These are phyloP conservation scores for Timema podura DNA, from an alignment of 2,888 invertebrate genomes.

Conservation along the genomic window DNA sequence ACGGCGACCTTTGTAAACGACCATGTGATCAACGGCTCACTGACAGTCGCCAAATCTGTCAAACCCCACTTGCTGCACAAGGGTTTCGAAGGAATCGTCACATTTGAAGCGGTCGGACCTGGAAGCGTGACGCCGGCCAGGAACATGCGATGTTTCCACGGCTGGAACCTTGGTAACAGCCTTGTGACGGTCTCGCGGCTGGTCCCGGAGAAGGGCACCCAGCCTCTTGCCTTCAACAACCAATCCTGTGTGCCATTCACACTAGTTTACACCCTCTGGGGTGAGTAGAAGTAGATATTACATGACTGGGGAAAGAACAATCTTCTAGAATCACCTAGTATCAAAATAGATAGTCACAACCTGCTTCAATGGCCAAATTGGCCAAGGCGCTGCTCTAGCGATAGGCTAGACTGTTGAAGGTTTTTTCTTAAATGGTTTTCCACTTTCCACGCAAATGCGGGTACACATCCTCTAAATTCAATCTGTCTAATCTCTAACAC, in stretches of 20 bases:
- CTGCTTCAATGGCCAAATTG: no score
- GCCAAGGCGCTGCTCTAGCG: no score
- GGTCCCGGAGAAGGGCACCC: conserved; percentile 16
- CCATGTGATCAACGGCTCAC: conserved; percentile 18
- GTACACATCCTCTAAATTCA: no score
- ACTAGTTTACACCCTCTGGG: conserved; percentile 27
- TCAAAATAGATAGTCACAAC: no score
- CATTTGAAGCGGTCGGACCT: conserved; percentile 19
- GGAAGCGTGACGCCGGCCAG: neutral
- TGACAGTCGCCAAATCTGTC: conserved; percentile 14
- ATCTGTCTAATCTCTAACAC: no score
- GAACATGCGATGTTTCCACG: conserved; percentile 15
- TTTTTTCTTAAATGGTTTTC: no score
- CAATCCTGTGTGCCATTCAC: conserved; percentile 26
- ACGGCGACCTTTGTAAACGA: neutral
- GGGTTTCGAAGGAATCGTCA: conserved; percentile 30
- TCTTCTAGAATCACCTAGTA: no score
- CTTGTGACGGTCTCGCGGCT: conserved; percentile 26
- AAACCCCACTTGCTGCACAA: conserved; percentile 30
- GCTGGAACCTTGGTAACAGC: conserved; percentile 27
- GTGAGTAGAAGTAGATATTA: conserved; percentile 20
- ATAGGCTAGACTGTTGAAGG: no score
- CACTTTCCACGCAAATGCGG: no score
- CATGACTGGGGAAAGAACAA: no score
- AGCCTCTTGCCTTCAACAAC: conserved; percentile 24